These are phyloP conservation scores for Merluccius polli DNA, from an alignment of 2,797 vertebrate genomes.

Conservation along the genomic window DNA sequence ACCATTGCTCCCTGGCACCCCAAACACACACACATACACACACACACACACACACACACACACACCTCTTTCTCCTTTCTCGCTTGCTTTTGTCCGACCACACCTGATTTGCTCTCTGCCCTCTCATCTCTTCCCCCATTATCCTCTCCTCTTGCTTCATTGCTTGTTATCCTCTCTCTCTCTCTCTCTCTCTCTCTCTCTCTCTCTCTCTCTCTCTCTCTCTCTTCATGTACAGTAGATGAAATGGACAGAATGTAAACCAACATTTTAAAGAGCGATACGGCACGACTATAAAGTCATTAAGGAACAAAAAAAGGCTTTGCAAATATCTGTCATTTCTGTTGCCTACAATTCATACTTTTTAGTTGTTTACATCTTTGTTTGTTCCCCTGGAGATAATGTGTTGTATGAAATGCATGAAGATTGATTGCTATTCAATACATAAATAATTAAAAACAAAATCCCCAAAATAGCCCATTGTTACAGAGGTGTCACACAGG, in stretches of 20 bases:
- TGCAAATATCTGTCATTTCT: neutral
- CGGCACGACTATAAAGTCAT: neutral
- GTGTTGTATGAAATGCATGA: neutral
- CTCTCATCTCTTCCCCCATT: slow-evolving; percentile 65
- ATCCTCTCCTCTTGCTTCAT: slow-evolving; percentile 35
- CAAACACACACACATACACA: slow-evolving; percentile 46
- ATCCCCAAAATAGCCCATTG: neutral
- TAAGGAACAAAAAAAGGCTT: neutral
- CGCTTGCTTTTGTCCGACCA: neutral
- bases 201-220: slow-evolving; percentile 12
- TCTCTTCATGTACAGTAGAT: slow-evolving; percentile 3
- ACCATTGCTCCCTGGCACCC: slow-evolving; percentile 55
- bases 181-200: slow-evolving; percentile 17
- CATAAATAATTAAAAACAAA: neutral
- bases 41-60: slow-evolving; percentile 44
- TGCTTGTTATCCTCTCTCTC: slow-evolving; percentile 37
- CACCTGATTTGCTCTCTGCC: slow-evolving; percentile 56
- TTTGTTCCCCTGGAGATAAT: neutral
- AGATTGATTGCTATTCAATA: neutral
- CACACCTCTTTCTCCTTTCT: slow-evolving; percentile 25
- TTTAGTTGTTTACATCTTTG: neutral
- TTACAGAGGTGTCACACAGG: neutral
- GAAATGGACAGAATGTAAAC: no score
- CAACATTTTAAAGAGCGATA: no score
- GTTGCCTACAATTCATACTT: neutral